A percentile compares a stretch with the other conserved stretches of the same genome.
These are phyloP conservation scores for Tetramorium parvispinum DNA, from an alignment of 1,140 invertebrate species.

Conservation along the genomic window DNA sequence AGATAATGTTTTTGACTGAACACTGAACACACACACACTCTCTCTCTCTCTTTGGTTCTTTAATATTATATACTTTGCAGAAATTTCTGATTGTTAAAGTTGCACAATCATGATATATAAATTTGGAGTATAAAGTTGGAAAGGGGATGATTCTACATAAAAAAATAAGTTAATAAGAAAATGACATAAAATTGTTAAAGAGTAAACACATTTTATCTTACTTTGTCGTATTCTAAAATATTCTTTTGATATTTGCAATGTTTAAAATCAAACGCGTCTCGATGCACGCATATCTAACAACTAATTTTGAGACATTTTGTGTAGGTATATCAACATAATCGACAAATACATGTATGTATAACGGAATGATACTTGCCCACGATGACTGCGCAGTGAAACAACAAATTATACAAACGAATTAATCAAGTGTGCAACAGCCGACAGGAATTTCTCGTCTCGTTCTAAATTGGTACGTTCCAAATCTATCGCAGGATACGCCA, in stretches of 20 bases:
- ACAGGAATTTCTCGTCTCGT: conserved; percentile 4
- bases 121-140: background rate
- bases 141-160: too few relatives aligned
- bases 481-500: conserved; percentile 52
- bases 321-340: background rate
- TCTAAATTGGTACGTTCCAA: background rate
- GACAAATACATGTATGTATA: background rate
- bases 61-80: background rate
- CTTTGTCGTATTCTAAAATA: too few relatives aligned
- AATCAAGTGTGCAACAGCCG: conserved; percentile 4
- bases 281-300: too few relatives aligned
- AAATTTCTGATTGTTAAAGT: background rate
- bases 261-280: too few relatives aligned
- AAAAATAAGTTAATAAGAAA: too few relatives aligned
- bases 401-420: background rate
- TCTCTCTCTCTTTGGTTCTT: background rate
- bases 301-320: too few relatives aligned
- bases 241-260: too few relatives aligned
- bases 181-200: too few relatives aligned
- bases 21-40: too few relatives aligned
- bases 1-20: background rate
- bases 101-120: background rate
- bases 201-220: too few relatives aligned
- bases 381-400: background rate
- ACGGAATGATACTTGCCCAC: background rate